phyloP scores from a whole-genome alignment of 2,888 invertebrate species.

The Polia nebulosa region DNA sequence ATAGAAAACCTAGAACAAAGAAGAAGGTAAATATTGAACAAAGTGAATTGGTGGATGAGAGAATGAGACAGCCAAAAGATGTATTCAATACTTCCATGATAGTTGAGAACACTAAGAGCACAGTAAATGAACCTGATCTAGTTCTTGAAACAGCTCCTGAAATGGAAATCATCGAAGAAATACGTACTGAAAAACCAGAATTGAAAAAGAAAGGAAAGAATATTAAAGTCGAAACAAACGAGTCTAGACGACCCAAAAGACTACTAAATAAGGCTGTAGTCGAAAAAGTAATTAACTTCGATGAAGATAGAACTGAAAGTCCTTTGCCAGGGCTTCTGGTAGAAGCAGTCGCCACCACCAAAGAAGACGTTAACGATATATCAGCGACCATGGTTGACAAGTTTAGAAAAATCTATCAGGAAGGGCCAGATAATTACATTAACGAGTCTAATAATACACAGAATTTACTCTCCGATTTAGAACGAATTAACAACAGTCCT shows the following conservation, averaged over 20 bases:
- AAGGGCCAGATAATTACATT: constrained; percentile 64
- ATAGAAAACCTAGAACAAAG: constrained; percentile 49
- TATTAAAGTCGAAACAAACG: constrained; percentile 47
- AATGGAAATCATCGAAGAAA: constrained; percentile 76
- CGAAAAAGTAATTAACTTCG: constrained; percentile 51
- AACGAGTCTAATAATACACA: constrained; percentile 77
- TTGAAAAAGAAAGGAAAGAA: constrained; percentile 57
- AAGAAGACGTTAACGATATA: constrained; percentile 70
- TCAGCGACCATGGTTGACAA: constrained; percentile 74
- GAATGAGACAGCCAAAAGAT: constrained; percentile 76
- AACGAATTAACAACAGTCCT: constrained; percentile 67
- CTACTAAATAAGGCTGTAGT: constrained; percentile 55
- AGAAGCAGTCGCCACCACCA: constrained; percentile 69
- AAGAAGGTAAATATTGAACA: constrained; percentile 52
- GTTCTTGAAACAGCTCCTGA: constrained; percentile 62
- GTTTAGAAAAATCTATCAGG: constrained; percentile 74
- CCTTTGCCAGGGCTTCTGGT: constrained; percentile 82
- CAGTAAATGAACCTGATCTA: constrained; percentile 65
- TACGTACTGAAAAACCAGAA: constrained; percentile 33
- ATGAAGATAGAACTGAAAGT: constrained; percentile 76
- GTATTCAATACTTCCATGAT: constrained; percentile 77
- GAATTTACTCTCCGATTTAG: constrained; percentile 75
- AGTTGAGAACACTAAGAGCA: constrained; percentile 57
- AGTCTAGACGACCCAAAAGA: constrained; percentile 52
- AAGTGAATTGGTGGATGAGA: constrained; percentile 77